Conservation (phyloP, 92 coral and sea anemone genomes). For the Porites rus region DNA sequence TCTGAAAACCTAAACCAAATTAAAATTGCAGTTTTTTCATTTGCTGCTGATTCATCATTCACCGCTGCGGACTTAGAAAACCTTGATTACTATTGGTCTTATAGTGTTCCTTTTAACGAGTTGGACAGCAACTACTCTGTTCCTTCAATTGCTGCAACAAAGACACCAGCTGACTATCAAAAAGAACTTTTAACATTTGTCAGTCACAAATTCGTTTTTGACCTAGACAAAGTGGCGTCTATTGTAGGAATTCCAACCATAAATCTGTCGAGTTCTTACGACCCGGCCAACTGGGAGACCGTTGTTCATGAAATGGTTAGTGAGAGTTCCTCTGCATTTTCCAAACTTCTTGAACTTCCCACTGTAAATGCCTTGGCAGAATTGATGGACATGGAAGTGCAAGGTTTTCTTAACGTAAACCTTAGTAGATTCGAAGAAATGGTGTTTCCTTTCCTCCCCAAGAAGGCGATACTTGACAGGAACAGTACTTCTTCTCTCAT, state of each 20-base stretch:
- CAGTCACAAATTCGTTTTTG: constrained; percentile 16
- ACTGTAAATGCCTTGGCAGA: constrained; percentile 60
- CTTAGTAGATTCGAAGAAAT: constrained; percentile 43
- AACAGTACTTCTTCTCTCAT: constrained; percentile 41
- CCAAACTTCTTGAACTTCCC: constrained; percentile 37
- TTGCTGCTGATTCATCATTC: accelerated
- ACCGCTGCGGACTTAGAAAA: neutral
- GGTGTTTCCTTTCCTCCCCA: constrained; percentile 46
- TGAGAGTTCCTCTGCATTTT: constrained; percentile 39
- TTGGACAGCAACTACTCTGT: neutral
- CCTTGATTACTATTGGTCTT: constrained; percentile 58
- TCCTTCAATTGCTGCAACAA: accelerated
- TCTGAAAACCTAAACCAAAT: neutral
- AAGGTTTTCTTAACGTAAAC: constrained; percentile 57
- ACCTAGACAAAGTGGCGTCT: constrained; percentile 27
- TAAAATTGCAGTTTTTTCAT: neutral
- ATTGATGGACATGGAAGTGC: constrained; percentile 40
- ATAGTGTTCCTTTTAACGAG: constrained; percentile 15
- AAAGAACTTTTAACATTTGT: constrained; percentile 16
- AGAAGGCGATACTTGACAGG: constrained; percentile 49
- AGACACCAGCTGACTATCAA: constrained; percentile 10
- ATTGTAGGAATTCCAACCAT: constrained; percentile 1
- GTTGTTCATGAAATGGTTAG: constrained; percentile 38
- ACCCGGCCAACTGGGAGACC: constrained; percentile 46
- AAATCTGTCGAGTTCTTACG: constrained; percentile 20